Conservation (phyloP, 2,113 vertebrate genomes). For the Danionella cerebrum region DNA sequence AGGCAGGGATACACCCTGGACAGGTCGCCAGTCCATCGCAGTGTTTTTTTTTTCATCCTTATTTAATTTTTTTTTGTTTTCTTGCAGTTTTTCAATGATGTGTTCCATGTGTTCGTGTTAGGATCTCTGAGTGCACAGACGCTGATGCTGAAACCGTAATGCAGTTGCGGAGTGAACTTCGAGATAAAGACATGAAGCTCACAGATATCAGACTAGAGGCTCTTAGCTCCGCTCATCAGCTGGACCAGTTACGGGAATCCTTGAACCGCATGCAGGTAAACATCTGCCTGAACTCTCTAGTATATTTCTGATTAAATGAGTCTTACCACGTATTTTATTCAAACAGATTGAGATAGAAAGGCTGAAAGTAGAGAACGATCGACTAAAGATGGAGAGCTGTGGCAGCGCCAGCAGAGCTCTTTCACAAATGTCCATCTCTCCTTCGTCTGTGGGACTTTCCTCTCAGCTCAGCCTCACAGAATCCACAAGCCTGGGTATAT, state of each 20-base stretch:
- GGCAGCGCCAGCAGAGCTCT: constrained; percentile 70
- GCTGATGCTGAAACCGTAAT: constrained; percentile 81
- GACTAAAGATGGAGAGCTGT: constrained; percentile 73
- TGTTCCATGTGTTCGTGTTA: constrained; percentile 27
- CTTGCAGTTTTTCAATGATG: background rate
- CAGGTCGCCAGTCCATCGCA: too few species aligned
- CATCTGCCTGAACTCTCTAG: background rate
- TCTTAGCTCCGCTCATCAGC: constrained; percentile 82
- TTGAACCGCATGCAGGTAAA: constrained; percentile 87
- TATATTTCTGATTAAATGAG: background rate
- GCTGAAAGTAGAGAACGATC: constrained; percentile 78
- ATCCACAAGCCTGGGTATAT: constrained; percentile 40
- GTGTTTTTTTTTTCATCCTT: too few species aligned
- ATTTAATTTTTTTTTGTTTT: background rate
- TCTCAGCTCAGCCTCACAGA: constrained; percentile 70
- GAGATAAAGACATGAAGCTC: constrained; percentile 84
- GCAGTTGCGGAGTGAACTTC: constrained; percentile 80
- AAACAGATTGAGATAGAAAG: constrained; percentile 79
- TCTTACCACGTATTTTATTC: background rate
- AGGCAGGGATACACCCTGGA: too few species aligned
- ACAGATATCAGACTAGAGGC: constrained; percentile 83
- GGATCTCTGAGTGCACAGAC: constrained; percentile 80
- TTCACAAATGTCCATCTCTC: constrained; percentile 74
- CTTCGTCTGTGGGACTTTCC: constrained; percentile 51
- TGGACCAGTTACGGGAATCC: constrained; percentile 82